Evolutionary conservation across 2,797 vertebrate species (phyloP), one percentile per base, ranked within the genome.

Genomic region (Microctenopoma stevenorrisi): DNA sequence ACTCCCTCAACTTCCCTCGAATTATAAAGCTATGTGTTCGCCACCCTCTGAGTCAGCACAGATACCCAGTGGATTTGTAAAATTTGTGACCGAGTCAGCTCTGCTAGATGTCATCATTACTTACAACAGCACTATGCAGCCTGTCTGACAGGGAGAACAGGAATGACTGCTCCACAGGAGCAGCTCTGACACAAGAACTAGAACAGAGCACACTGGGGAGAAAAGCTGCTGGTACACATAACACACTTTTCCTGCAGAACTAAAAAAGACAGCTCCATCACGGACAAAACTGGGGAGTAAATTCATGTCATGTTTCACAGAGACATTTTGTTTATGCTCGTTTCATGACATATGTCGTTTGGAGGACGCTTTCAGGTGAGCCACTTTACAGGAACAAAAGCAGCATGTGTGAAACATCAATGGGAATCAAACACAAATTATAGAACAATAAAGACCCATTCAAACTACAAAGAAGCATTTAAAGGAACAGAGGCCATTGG

Each of bases 81-180:
- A 57, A 63, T 47, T 72, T 80, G 46, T 79, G 44, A 38, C 48
- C 65, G 72, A 84, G 60, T 87, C 85, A 80, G 74, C 79, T 52
- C 56, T 43, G 10, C 30, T 22, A 16, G 38, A 64, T 63, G 59
- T 78, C 71, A 63, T 38, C 22, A 54, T 83, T 68, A 67, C 62
- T 82, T 70, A 62, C n/a, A 63, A 28, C 46, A 50, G 62, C 47
- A 50, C 66, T 22, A 58, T 30, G 30, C 16, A 52, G 84, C 84
- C 73, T 56, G 87, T 84, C 79, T 38, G 82, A 90, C 90, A 56
- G 81, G 90, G 38, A 67, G 67, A 87, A 84, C 88, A 16, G 71
- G 86, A 79, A 40, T 3, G 4, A 61, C 72, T 0, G 18, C 74
- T 62, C 67, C 37, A 43, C 26, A 2, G 35, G 25, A 55, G 53